Evolutionary conservation across 2,888 invertebrate species (phyloP).

Genomic region (Hypolimnas misippus): DNA sequence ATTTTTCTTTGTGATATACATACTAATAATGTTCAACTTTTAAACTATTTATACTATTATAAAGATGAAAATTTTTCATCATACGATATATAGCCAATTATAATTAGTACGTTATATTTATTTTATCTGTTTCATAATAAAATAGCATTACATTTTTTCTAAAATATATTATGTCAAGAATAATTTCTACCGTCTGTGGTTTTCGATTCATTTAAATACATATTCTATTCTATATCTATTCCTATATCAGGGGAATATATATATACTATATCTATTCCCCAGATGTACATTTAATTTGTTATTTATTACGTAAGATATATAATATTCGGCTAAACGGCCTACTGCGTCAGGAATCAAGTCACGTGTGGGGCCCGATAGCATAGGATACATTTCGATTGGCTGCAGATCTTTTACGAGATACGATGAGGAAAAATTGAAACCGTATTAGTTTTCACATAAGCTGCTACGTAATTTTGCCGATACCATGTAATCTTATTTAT

Average conservation of each 20-base stretch:
- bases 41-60: no score
- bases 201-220: background rate
- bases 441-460: slow-evolving; percentile 49
- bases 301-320: slow-evolving; percentile 22
- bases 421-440: slow-evolving; percentile 55
- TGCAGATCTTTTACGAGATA: slow-evolving; percentile 63
- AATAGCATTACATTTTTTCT: no score
- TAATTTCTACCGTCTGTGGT: background rate
- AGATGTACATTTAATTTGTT: slow-evolving; percentile 5
- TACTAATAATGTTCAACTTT: no score
- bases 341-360: slow-evolving; percentile 53
- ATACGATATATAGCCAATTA: no score
- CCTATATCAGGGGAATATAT: background rate
- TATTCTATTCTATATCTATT: no score
- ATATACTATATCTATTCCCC: background rate
- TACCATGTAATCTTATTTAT: background rate
- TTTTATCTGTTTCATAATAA: no score
- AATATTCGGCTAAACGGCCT: slow-evolving; percentile 39
- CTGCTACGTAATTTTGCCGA: background rate
- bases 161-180: no score
- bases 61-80: no score
- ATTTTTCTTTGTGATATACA: background rate
- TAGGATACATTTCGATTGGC: slow-evolving; percentile 67
- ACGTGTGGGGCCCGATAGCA: slow-evolving; percentile 63
- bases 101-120: no score